A percentile compares a stretch with the other conserved stretches of the same genome.
These are phyloP conservation scores for Atopsyche davidsoni DNA, from an alignment of 1,140 invertebrate species.

Conservation along the genomic window DNA sequence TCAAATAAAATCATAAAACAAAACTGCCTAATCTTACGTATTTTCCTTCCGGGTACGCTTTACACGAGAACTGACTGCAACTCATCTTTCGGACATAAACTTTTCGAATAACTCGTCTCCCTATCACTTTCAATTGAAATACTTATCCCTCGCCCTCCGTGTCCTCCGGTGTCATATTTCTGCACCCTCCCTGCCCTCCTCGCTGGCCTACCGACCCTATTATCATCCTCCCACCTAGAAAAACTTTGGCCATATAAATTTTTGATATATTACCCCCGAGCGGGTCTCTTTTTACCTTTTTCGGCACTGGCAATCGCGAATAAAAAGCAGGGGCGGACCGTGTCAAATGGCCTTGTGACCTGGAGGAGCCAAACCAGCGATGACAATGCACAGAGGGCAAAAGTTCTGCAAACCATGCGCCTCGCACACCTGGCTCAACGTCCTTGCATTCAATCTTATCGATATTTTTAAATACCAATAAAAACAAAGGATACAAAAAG, in stretches of 20 bases:
- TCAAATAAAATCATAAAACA: slow-evolving; percentile 1
- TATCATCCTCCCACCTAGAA: slow-evolving; percentile 15
- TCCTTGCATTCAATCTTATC: too few relatives aligned
- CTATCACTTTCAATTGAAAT: slow-evolving; percentile 7
- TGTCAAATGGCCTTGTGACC: slow-evolving; percentile 8
- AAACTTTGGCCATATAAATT: slow-evolving; percentile 25
- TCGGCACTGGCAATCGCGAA: slow-evolving; percentile 16
- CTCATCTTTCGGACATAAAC: slow-evolving; percentile 3
- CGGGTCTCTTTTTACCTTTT: slow-evolving; percentile 15
- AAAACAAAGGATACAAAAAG: too few relatives aligned
- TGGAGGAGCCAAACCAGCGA: slow-evolving; percentile 2
- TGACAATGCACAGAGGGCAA: too few relatives aligned
- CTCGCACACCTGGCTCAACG: too few relatives aligned
- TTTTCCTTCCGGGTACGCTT: too few relatives aligned
- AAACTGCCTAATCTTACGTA: neutral
- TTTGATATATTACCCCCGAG: slow-evolving; percentile 23
- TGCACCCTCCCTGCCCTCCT: neutral
- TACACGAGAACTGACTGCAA: too few relatives aligned
- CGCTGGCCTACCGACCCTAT: slow-evolving; percentile 9
- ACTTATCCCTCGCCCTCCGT: neutral
- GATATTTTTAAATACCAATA: too few relatives aligned
- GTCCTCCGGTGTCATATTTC: neutral
- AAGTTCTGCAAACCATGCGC: too few relatives aligned
- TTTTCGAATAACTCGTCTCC: slow-evolving; percentile 7
- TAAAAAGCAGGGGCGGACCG: slow-evolving; percentile 13